Conservation (phyloP, 2,113 vertebrate genomes). For the Porphyrio hochstetteri region DNA sequence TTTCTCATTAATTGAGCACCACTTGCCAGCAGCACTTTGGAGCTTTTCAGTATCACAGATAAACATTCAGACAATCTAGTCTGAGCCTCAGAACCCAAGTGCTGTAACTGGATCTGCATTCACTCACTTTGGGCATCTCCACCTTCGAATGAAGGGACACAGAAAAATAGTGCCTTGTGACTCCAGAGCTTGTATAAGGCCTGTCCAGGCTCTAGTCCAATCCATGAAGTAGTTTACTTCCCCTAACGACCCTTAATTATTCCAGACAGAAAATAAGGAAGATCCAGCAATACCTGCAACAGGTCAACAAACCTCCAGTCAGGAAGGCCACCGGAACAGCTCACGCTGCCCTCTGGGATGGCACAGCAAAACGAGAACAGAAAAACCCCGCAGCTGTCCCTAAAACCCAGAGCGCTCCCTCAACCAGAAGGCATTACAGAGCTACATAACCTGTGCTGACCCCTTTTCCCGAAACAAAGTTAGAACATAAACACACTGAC, state of each 20-base stretch:
- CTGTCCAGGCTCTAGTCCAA: neutral
- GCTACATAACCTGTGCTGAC: neutral
- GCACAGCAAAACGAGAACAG: neutral
- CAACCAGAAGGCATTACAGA: neutral
- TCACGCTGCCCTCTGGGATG: neutral
- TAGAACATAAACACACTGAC: neutral
- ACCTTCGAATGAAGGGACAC: neutral
- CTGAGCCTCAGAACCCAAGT: neutral
- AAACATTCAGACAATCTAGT: neutral
- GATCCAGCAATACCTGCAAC: neutral
- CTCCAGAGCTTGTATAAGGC: neutral
- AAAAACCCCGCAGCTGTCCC: neutral
- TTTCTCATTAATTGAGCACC: constrained; percentile 2
- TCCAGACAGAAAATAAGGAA: neutral
- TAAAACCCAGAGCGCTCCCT: neutral
- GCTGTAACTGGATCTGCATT: neutral
- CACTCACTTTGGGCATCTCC: neutral
- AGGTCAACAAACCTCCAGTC: neutral
- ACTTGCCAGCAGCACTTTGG: constrained; percentile 25
- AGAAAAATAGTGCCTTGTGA: neutral
- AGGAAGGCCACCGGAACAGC: neutral
- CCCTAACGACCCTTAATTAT: neutral
- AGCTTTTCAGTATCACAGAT: neutral
- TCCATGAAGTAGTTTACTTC: neutral
- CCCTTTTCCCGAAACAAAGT: neutral